Conservation (phyloP, 2,888 invertebrate genomes). For the Acanthosepion pharaonis region DNA sequence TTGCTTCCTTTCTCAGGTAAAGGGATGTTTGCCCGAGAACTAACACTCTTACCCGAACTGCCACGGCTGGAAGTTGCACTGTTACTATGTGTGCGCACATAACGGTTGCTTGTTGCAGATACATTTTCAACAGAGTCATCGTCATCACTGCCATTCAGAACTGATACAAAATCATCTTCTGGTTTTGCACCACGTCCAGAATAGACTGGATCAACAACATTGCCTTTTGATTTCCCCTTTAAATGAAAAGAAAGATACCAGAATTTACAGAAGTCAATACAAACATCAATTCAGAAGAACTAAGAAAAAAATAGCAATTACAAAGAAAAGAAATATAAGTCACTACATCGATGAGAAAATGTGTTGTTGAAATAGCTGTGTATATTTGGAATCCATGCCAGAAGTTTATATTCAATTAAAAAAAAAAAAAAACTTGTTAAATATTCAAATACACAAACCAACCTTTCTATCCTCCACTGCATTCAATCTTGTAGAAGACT, state of each 20-base stretch:
- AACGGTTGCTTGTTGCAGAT: conserved; percentile 45
- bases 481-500: too few relatives aligned
- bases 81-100: neutral
- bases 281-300: neutral
- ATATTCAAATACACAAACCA: too few relatives aligned
- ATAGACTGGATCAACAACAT: neutral
- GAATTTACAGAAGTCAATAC: neutral
- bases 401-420: too few relatives aligned
- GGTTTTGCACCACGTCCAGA: conserved; percentile 63
- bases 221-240: neutral
- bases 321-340: too few relatives aligned
- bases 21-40: neutral
- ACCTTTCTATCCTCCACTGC: too few relatives aligned
- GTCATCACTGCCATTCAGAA: conserved; percentile 60
- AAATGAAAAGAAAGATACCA: neutral
- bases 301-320: neutral
- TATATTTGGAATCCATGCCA: too few relatives aligned
- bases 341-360: too few relatives aligned
- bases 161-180: conserved; percentile 67
- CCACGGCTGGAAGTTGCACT: conserved; percentile 43
- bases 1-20: neutral
- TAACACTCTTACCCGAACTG: conserved; percentile 37
- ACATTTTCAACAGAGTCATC: conserved; percentile 55
- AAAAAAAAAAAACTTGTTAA: too few relatives aligned
- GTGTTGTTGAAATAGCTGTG: too few relatives aligned